phyloP scores from a whole-genome alignment of 1,140 invertebrate species.

The Eciton burchellii region DNA sequence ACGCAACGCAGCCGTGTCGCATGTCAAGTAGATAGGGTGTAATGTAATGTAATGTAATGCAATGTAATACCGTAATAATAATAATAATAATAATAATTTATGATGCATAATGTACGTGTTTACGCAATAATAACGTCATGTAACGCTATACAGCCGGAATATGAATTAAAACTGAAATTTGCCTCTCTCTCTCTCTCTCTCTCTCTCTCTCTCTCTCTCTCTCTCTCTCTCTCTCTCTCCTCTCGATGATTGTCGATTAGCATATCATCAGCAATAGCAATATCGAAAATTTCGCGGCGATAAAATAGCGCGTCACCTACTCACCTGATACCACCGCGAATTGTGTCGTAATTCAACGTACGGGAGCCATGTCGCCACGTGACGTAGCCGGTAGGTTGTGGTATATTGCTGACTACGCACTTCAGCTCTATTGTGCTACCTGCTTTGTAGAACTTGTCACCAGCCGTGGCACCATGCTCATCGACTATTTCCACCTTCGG shows the following conservation, averaged over 20 bases:
- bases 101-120: too few species aligned
- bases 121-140: too few species aligned
- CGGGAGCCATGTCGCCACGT: constrained; percentile 92
- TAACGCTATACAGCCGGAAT: not conserved
- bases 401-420: constrained; percentile 93
- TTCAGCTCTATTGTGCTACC: constrained; percentile 94
- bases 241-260: not conserved
- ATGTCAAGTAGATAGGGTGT: not conserved
- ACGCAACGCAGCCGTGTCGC: not conserved
- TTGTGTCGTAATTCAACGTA: constrained; percentile 94
- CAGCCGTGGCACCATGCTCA: constrained; percentile 91
- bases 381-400: constrained; percentile 91
- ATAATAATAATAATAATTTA: too few species aligned
- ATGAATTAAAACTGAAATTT: not conserved
- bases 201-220: too few species aligned
- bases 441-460: constrained; percentile 94
- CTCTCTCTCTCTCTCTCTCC: not conserved
- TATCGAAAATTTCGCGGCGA: not conserved
- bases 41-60: not conserved
- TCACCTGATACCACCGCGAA: constrained; percentile 93
- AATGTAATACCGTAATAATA: too few species aligned
- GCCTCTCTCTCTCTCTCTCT: too few species aligned
- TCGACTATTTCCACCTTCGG: constrained; percentile 94
- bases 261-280: not conserved
- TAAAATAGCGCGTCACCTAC: constrained; percentile 21